Evolutionary conservation across 2,797 vertebrate species (phyloP).

Genomic region (Distichodus sexfasciatus): DNA sequence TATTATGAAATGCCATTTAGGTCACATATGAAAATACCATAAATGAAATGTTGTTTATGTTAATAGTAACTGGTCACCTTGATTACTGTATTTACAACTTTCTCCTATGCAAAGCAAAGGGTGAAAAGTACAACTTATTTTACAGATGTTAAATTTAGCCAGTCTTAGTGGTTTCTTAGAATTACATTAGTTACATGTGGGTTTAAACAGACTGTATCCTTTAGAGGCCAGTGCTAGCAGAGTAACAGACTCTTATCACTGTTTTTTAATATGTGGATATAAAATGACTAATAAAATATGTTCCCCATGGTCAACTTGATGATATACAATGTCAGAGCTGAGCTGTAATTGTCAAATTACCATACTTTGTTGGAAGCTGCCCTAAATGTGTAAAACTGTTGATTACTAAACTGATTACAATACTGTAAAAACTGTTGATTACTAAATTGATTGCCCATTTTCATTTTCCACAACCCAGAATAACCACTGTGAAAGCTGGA

Average conservation of each 20-base stretch:
- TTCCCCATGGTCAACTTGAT: too few species aligned
- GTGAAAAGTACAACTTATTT: slow-evolving; percentile 14
- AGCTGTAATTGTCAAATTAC: not conserved
- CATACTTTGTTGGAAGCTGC: not conserved
- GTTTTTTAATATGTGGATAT: not conserved
- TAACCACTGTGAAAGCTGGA: not conserved
- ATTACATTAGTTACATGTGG: slow-evolving; percentile 26
- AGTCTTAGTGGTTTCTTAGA: slow-evolving; percentile 7
- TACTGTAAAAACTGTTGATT: not conserved
- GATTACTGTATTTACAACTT: too few species aligned
- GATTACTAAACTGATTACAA: not conserved
- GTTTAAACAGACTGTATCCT: slow-evolving; percentile 13
- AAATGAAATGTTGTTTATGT: too few species aligned
- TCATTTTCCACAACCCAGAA: too few species aligned
- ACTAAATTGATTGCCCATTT: not conserved
- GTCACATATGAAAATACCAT: too few species aligned
- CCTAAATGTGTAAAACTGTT: not conserved
- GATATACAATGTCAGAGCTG: not conserved
- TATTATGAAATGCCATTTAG: too few species aligned
- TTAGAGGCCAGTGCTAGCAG: not conserved
- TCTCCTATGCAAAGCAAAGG: slow-evolving; percentile 4
- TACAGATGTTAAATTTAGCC: slow-evolving; percentile 29
- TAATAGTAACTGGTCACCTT: too few species aligned
- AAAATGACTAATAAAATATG: not conserved
- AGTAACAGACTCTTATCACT: not conserved